These are phyloP conservation scores for Pachymerium ferrugineum DNA, from an alignment of 2,888 invertebrate species.

Conservation along the genomic window DNA sequence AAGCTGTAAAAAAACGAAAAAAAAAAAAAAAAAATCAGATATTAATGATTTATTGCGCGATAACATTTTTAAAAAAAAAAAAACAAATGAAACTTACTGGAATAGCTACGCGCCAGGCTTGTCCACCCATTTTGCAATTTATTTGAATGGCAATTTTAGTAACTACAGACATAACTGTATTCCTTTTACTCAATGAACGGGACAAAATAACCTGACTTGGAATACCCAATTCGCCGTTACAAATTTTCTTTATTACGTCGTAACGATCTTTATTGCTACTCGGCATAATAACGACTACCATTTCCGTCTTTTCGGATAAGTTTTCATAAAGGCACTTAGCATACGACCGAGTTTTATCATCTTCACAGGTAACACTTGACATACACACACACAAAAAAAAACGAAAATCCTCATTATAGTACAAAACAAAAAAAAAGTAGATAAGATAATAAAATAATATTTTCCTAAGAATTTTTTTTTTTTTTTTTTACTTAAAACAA, in stretches of 20 bases:
- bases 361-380: background rate
- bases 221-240: constrained; percentile 47
- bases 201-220: constrained; percentile 48
- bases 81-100: constrained; percentile 51
- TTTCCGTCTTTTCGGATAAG: constrained; percentile 42
- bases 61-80: too few relatives aligned
- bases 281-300: constrained; percentile 56
- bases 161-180: constrained; percentile 65
- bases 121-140: constrained; percentile 86
- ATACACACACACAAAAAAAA: too few relatives aligned
- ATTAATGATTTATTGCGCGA: too few relatives aligned
- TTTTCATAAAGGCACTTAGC: constrained; percentile 41
- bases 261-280: constrained; percentile 69
- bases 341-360: constrained; percentile 39
- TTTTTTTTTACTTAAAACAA: too few relatives aligned
- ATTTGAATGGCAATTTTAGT: constrained; percentile 91
- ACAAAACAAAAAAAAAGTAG: background rate
- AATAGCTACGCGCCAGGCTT: constrained; percentile 73
- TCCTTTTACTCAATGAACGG: constrained; percentile 43
- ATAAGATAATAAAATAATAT: too few relatives aligned
- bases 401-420: background rate
- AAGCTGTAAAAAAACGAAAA: too few relatives aligned
- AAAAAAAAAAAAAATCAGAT: background rate
- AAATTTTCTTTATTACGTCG: constrained; percentile 72
- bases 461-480: too few relatives aligned